Percentiles rank a stretch among this genome's conserved stretches.
Evolutionary conservation across 2,888 invertebrate species (phyloP).

Genomic region (Podotricha telesiphe): DNA sequence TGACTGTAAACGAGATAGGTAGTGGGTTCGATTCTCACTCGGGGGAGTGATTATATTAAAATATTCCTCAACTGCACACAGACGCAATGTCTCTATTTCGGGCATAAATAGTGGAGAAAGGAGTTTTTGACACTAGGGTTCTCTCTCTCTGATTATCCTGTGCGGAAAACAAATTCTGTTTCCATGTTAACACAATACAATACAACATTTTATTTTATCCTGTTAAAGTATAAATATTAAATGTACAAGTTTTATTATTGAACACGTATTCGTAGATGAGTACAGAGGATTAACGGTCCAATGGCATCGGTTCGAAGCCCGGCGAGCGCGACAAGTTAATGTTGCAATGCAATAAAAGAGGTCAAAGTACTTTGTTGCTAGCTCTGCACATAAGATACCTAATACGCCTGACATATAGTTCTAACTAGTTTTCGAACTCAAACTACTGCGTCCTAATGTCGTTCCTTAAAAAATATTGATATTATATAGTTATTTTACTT

Average conservation of each 20-base stretch:
- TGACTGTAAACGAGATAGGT: too few relatives aligned
- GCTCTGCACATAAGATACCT: slow-evolving; percentile 26
- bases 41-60: too few relatives aligned
- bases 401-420: slow-evolving; percentile 7
- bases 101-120: too few relatives aligned
- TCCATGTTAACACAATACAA: too few relatives aligned
- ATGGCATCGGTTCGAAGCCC: slow-evolving; percentile 27
- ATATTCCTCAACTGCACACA: too few relatives aligned
- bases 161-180: too few relatives aligned
- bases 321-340: slow-evolving; percentile 37
- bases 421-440: neutral
- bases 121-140: too few relatives aligned
- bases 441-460: neutral
- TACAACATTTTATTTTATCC: neutral
- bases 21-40: too few relatives aligned
- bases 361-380: slow-evolving; percentile 40
- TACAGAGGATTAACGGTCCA: slow-evolving; percentile 38
- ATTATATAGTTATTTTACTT: neutral
- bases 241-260: slow-evolving; percentile 5
- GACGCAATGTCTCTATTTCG: too few relatives aligned
- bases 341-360: slow-evolving; percentile 34
- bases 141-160: too few relatives aligned
- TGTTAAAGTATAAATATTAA: neutral
- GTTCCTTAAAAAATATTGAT: neutral
- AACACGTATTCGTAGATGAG: slow-evolving; percentile 18